Percentiles rank a stretch among this genome's conserved stretches.
phyloP scores from a whole-genome alignment of 2,888 invertebrate genomes.

The Hyposoter didymator region DNA sequence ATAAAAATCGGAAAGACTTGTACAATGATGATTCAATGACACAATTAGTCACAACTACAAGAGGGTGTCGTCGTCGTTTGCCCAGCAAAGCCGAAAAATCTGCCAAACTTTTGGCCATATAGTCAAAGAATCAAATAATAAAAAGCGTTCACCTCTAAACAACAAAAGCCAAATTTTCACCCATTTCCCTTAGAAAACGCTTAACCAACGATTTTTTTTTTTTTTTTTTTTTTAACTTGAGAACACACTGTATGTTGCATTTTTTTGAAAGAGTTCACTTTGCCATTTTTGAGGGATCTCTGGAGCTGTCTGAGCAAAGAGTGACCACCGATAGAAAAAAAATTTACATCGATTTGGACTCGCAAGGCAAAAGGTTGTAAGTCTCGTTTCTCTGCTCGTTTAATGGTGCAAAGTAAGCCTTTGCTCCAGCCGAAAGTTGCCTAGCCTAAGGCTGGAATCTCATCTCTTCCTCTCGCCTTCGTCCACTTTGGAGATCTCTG shows the following conservation, averaged over 20 bases:
- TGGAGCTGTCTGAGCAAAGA: slow-evolving; percentile 19
- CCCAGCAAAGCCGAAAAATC: not conserved
- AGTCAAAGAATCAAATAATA: not conserved
- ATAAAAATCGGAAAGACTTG: not conserved
- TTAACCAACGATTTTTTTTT: not conserved
- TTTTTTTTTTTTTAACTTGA: slow-evolving; percentile 1
- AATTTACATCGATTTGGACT: not conserved
- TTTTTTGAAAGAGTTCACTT: slow-evolving; percentile 9
- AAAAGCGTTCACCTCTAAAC: too few relatives aligned
- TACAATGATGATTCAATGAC: not conserved
- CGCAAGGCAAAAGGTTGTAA: slow-evolving; percentile 1
- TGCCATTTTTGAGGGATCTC: not conserved
- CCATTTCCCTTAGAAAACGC: too few relatives aligned
- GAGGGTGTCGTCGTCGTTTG: not conserved
- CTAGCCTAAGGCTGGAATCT: slow-evolving; percentile 45
- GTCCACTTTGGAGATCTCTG: slow-evolving; percentile 23
- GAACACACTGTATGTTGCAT: not conserved
- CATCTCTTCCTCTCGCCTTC: slow-evolving; percentile 41
- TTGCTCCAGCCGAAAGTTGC: not conserved
- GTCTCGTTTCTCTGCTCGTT: not conserved
- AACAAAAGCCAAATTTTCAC: too few relatives aligned
- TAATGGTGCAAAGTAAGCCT: slow-evolving; percentile 3
- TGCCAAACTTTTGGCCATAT: not conserved
- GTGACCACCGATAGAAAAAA: slow-evolving; percentile 1
- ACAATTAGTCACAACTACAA: not conserved